phyloP scores from a whole-genome alignment of 2,797 vertebrate species.

The Oreortyx pictus region DNA sequence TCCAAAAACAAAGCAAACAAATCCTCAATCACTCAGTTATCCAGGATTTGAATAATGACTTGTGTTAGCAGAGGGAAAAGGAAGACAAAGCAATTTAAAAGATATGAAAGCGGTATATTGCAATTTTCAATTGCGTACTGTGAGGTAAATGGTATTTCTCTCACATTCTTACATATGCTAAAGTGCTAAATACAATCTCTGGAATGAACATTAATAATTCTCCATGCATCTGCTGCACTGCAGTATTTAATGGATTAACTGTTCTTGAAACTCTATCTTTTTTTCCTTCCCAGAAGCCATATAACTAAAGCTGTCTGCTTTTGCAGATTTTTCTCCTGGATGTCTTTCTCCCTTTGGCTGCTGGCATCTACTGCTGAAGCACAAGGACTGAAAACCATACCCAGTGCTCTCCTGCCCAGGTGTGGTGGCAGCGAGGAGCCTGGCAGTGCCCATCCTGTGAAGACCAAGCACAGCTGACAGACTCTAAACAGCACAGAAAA shows the following conservation, averaged over 20 bases:
- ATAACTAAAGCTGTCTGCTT: not conserved
- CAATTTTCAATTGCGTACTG: not conserved
- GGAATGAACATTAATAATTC: not conserved
- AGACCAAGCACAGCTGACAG: not conserved
- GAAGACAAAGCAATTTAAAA: not conserved
- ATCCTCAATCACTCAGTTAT: not conserved
- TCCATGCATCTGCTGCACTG: not conserved
- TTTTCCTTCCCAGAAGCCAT: not conserved
- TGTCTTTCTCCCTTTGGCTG: not conserved
- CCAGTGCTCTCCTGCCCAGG: accelerated
- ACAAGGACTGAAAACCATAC: not conserved
- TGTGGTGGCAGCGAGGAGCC: not conserved
- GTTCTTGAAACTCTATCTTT: not conserved
- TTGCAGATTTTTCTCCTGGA: not conserved
- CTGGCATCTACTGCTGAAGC: not conserved
- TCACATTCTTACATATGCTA: not conserved
- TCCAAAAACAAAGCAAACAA: not conserved
- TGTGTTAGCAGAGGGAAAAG: not conserved
- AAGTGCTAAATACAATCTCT: not conserved
- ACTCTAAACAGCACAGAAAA: not conserved
- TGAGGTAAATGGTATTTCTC: not conserved
- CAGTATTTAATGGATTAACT: not conserved
- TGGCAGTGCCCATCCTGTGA: not conserved
- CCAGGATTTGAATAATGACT: not conserved
- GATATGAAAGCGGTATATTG: not conserved